phyloP scores from a whole-genome alignment of 2,797 vertebrate species.

The Saxicola maurus region DNA sequence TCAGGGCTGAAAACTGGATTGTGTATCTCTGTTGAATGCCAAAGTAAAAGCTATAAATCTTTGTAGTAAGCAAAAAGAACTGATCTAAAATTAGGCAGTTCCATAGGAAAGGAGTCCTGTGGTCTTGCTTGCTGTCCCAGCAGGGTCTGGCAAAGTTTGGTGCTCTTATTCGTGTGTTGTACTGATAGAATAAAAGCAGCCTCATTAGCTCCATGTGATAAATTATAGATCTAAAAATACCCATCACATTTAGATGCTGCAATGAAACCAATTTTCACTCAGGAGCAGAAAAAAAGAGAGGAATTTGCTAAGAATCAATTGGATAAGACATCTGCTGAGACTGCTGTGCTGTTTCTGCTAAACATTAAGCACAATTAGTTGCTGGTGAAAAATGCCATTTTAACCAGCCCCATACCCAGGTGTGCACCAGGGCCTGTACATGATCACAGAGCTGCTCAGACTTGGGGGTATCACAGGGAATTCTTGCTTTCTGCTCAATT shows the following conservation, averaged over 20 bases:
- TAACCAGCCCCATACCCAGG: neutral
- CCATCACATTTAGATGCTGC: neutral
- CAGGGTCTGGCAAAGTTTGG: neutral
- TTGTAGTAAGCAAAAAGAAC: neutral
- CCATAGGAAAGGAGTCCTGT: neutral
- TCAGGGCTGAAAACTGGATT: neutral
- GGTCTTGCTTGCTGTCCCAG: neutral
- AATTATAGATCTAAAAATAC: neutral
- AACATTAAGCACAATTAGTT: neutral
- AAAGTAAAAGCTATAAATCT: neutral
- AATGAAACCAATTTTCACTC: neutral
- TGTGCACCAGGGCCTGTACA: neutral
- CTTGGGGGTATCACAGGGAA: neutral
- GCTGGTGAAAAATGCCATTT: neutral
- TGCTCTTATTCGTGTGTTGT: neutral
- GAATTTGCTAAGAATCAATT: neutral
- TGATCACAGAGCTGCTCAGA: neutral
- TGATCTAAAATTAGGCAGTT: neutral
- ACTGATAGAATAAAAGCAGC: neutral
- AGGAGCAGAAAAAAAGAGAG: neutral
- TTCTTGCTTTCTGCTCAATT: neutral
- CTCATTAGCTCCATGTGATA: slow-evolving; percentile 9
- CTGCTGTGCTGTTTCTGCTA: slow-evolving; percentile 3
- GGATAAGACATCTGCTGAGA: neutral
- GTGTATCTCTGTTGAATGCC: neutral